Base-by-base conservation (phyloP, 2,888 invertebrate species). In the Rotaria socialis region DNA sequence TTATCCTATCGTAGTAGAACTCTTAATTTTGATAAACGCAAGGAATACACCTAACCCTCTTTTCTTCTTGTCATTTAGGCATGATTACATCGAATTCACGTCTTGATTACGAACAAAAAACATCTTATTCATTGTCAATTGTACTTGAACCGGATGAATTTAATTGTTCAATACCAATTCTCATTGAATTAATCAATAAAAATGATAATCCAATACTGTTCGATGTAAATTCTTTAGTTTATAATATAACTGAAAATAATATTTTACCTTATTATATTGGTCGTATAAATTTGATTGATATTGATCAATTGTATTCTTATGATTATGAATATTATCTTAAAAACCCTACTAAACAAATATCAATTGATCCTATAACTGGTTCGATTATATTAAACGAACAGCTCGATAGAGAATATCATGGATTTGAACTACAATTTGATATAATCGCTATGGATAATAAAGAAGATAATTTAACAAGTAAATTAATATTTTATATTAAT, bases 161-260 rank as follows among this genome's bases (percentile, higher is more conserved):
- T 2, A 47, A 47, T 80, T 80, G 80, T 80, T 11, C 43, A 14
- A 10, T 80, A 80, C n/a, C 47, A 47, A n/a, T 80, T 24, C 8
- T n/a, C 3, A 47, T 80, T 47, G 24, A 80, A 47, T 80, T 80
- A 80, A 47, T 80, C 11, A 80, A 80, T 80, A 47, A 47, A 4
- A 80, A 80, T 11, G 80, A 80, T 47, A 80, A 80, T 67, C 19
- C 67, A 35, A 67, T 67, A 16, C 0, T 41, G 8, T 67, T 67
- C 41, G 14, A 67, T 67, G 2, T 11, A n/a, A 47, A 80, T 47
- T 47, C 47, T 2, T 16, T 80, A n/a, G 14, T 47, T 1, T 47
- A 47, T 14, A 47, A 43, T 47, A 11, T 80, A n/a, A 80, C 43
- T 80, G 80, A 80, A 47, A 80, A 80, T 47, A 80, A 80, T n/a